Evolutionary conservation across 2,113 vertebrate species (phyloP), one percentile per base, ranked within the genome.

Genomic region (Lepus europaeus): DNA sequence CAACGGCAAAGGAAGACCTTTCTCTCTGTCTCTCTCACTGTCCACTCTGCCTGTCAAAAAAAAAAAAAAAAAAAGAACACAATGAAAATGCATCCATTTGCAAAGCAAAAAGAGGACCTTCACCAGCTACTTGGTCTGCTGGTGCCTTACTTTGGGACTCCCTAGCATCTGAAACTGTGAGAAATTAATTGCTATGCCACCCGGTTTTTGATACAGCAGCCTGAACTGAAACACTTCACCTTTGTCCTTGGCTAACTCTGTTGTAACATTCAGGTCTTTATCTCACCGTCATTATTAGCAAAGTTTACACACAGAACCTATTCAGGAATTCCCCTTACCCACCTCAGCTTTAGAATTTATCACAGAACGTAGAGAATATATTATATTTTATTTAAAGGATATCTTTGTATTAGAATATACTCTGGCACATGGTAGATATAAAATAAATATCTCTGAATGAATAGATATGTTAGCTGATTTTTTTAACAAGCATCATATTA

Each of bases 331-430:
- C 20, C 8, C 25, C 59, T 39, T 39, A 4, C 14, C 6, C 6
- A 56, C 5, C 1, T 49, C 53, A 81, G 66, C 61, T 77, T 83
- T 84, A 63, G 8, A 87, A 17, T 66, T 59, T n/a, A 12, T 12
- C 69, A 79, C 1, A 59, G 49, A 78, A 64, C 13, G 45, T 16
- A 22, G 22, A 87, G 19, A 90, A 74, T 13, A 36, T 39, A 59
- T 4, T 1, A n/a, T 80, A 31, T 6, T 72, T 76, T 84, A 61
- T 59, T 61, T 93, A 87, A 78, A 93, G 27, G 36, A 9, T 78
- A 8, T 84, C 31, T 87, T 59, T 61, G 61, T 89, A 84, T 20
- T 69, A 77, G 39, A 94, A 81, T 56, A 22, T 51, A 90, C 80
- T 39, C 45, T 51, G 63, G 72, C 9, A 76, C n/a, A 56, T 6